Conservation (phyloP, 2,888 invertebrate genomes). For the Beris chalybata region DNA sequence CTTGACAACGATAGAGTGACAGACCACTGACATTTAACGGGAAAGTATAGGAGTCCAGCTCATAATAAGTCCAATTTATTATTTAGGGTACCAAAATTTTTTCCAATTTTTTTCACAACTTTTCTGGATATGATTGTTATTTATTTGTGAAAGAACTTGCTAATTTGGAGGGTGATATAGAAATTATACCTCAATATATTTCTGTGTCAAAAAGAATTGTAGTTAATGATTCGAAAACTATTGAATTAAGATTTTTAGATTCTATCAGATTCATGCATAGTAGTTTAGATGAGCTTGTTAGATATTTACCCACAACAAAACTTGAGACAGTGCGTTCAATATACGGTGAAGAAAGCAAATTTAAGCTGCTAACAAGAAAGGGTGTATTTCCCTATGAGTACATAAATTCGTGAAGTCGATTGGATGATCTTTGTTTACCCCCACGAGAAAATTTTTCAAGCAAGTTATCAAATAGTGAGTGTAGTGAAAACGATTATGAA, state of each 20-base stretch:
- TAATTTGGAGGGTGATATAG: conserved; percentile 40
- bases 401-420: too few relatives aligned
- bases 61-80: conserved; percentile 41
- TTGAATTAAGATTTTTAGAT: conserved; percentile 36
- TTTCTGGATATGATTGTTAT: conserved; percentile 45
- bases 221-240: conserved; percentile 31
- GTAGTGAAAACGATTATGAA: too few relatives aligned
- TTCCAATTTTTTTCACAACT: conserved; percentile 43
- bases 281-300: conserved; percentile 24
- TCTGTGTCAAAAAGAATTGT: conserved; percentile 44
- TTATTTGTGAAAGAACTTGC: conserved; percentile 43
- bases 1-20: conserved; percentile 23
- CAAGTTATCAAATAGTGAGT: too few relatives aligned
- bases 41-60: conserved; percentile 42
- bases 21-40: conserved; percentile 39
- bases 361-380: too few relatives aligned
- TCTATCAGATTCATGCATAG: conserved; percentile 27
- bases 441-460: too few relatives aligned
- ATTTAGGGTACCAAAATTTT: conserved; percentile 35
- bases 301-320: neutral
- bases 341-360: too few relatives aligned
- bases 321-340: too few relatives aligned
- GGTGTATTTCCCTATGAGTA: too few relatives aligned
- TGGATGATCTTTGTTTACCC: too few relatives aligned
- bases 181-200: conserved; percentile 45